Conservation (phyloP, 2,888 invertebrate species). For the Metellina segmentata region DNA sequence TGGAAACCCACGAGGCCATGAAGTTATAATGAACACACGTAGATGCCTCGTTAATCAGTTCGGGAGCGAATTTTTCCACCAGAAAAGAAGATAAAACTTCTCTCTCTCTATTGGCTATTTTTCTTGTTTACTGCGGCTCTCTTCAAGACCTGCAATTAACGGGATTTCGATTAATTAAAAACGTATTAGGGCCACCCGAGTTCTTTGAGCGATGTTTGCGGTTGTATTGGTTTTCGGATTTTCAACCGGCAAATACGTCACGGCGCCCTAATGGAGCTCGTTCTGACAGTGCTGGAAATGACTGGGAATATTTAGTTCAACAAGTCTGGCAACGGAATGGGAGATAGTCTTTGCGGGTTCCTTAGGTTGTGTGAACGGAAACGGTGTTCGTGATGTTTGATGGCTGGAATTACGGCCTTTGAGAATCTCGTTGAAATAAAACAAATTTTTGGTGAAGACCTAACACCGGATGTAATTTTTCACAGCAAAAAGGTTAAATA, state of each 20-base stretch:
- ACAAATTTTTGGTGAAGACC: no score
- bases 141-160: slow-evolving; percentile 31
- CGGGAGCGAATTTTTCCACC: background rate
- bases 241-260: background rate
- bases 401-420: no score
- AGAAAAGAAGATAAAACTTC: slow-evolving; percentile 20
- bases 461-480: no score
- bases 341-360: background rate
- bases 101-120: background rate
- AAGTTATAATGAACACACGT: slow-evolving; percentile 37
- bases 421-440: no score
- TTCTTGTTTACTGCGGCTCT: slow-evolving; percentile 30
- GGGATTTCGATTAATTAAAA: slow-evolving; percentile 55
- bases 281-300: background rate
- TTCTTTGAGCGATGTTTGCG: slow-evolving; percentile 5
- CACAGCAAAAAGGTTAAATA: no score
- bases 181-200: slow-evolving; percentile 19
- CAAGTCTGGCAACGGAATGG: background rate
- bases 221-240: slow-evolving; percentile 34
- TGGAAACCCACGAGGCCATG: background rate
- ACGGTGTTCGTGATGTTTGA: no score
- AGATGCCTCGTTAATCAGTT: slow-evolving; percentile 21
- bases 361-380: background rate
- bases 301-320: slow-evolving; percentile 20
- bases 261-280: background rate